Percentiles rank a stretch among this genome's conserved stretches.
Evolutionary conservation across 2,888 invertebrate genomes (phyloP).

Genomic region (Drosophila siamana): DNA sequence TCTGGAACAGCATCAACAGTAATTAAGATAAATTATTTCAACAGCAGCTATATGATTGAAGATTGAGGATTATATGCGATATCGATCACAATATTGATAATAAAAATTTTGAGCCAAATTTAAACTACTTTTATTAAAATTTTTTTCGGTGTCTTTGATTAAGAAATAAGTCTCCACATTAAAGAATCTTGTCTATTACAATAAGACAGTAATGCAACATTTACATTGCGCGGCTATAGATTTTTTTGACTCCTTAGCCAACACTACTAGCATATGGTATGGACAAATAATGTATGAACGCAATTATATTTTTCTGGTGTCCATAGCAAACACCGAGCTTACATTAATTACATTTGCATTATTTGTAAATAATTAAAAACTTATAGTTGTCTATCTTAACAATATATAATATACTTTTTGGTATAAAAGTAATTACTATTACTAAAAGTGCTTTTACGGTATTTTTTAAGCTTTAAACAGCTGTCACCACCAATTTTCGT

Average conservation of each 20-base stretch:
- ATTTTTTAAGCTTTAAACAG: background rate
- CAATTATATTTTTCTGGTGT: no score
- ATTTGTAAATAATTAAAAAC: no score
- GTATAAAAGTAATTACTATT: background rate
- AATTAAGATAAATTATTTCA: slow-evolving; percentile 15
- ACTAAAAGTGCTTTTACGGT: background rate
- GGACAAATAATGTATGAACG: no score
- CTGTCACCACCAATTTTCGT: background rate
- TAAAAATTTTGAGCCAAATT: slow-evolving; percentile 17
- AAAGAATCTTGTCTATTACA: background rate
- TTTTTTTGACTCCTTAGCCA: background rate
- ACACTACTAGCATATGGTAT: background rate
- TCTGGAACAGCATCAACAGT: background rate
- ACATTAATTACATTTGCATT: no score
- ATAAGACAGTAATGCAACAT: background rate
- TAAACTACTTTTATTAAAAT: background rate
- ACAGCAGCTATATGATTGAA: slow-evolving; percentile 50
- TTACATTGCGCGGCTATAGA: background rate
- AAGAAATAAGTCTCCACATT: no score
- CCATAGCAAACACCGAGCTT: no score
- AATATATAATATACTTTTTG: background rate
- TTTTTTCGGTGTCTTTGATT: no score
- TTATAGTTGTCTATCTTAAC: no score
- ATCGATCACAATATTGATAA: slow-evolving; percentile 8
- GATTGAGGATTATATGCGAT: slow-evolving; percentile 6